phyloP scores from a whole-genome alignment of 2,888 invertebrate species.

The Nomada ruficornis region DNA sequence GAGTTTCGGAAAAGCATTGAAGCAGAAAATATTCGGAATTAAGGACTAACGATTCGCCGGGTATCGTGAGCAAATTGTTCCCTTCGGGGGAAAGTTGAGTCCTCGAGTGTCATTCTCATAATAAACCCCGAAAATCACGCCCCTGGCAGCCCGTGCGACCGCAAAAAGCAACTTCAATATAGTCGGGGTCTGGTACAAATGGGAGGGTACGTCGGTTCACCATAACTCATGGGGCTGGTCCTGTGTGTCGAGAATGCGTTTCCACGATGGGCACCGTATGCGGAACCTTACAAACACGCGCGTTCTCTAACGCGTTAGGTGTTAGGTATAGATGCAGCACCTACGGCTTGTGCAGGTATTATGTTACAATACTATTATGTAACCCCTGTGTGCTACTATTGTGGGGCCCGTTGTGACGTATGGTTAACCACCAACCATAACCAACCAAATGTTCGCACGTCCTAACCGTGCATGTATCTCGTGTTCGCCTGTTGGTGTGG shows the following conservation, averaged over 20 bases:
- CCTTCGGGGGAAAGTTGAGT: not conserved
- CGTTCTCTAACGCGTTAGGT: conserved; percentile 32
- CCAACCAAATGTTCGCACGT: conserved; percentile 78
- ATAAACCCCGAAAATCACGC: conserved; percentile 59
- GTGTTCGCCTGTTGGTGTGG: not conserved
- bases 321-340: conserved; percentile 58
- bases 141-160: conserved; percentile 60
- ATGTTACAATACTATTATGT: conserved; percentile 77
- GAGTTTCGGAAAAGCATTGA: too few species aligned
- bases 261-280: conserved; percentile 37
- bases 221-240: conserved; percentile 66
- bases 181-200: conserved; percentile 55
- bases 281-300: conserved; percentile 21
- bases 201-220: conserved; percentile 61
- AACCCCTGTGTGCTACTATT: conserved; percentile 73
- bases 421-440: conserved; percentile 78
- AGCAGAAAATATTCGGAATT: not conserved
- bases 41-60: not conserved
- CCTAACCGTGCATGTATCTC: conserved; percentile 30
- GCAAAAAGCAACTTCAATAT: conserved; percentile 32
- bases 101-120: conserved; percentile 41
- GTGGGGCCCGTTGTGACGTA: conserved; percentile 73
- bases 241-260: conserved; percentile 42
- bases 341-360: conserved; percentile 67
- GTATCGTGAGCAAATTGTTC: not conserved